Percentiles rank a stretch among this genome's conserved stretches.
phyloP scores from a whole-genome alignment of 2,113 vertebrate species.

The Lophochroa leadbeateri region DNA sequence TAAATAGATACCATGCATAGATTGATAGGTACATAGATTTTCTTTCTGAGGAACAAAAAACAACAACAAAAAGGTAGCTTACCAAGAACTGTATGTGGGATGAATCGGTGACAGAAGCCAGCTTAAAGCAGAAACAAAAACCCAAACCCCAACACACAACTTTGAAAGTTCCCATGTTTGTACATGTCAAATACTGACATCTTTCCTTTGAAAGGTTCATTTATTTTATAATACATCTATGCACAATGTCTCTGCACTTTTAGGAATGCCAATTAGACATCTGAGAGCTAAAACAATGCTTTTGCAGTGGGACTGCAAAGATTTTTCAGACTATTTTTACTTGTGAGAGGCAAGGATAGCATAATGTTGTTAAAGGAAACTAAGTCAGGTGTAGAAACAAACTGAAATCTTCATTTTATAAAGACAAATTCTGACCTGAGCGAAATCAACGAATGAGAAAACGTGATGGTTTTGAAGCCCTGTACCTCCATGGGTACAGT shows the following conservation, averaged over 20 bases:
- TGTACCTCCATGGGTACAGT: neutral
- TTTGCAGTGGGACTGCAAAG: neutral
- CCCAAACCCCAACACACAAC: neutral
- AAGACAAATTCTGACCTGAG: neutral
- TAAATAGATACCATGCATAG: constrained; percentile 3
- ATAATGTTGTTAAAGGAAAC: neutral
- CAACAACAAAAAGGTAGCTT: constrained; percentile 36
- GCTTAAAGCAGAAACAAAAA: neutral
- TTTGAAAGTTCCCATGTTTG: constrained; percentile 45
- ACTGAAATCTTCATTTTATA: neutral
- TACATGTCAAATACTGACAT: constrained; percentile 1
- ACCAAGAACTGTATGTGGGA: neutral
- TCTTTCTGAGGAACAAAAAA: neutral
- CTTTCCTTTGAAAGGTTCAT: neutral
- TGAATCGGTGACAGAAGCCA: constrained; percentile 20
- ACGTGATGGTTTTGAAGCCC: neutral
- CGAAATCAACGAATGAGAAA: neutral
- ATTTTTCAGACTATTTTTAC: neutral
- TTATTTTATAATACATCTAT: constrained; percentile 5
- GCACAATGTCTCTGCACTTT: neutral
- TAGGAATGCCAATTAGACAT: constrained; percentile 20
- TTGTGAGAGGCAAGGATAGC: neutral
- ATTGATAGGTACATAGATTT: constrained; percentile 42
- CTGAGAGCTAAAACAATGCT: neutral
- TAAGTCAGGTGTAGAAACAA: neutral